Evolutionary conservation across 1,140 invertebrate species (phyloP).

Genomic region (Dinoponera quadriceps): DNA sequence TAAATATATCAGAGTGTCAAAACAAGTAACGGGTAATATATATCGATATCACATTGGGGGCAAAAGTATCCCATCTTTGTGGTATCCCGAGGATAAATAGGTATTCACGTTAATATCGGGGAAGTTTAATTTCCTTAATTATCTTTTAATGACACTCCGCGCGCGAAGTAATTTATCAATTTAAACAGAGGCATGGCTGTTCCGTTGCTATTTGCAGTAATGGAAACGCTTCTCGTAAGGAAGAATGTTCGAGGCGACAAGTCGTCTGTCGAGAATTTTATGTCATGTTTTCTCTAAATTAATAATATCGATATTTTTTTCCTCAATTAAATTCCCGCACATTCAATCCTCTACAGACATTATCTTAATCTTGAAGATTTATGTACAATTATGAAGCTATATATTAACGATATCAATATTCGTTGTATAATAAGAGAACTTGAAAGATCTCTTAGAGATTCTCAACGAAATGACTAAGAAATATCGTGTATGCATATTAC

Average conservation of each 20-base stretch:
- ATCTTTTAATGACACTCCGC: slow-evolving; percentile 57
- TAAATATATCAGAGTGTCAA: background rate
- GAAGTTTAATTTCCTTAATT: slow-evolving; percentile 57
- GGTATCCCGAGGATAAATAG: background rate
- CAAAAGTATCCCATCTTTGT: background rate
- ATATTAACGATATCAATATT: background rate
- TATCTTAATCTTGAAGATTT: background rate
- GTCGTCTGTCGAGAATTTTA: background rate
- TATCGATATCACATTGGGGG: background rate
- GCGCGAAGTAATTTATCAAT: slow-evolving; percentile 52
- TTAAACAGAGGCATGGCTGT: slow-evolving; percentile 13
- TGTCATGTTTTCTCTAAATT: background rate
- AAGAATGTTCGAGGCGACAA: background rate
- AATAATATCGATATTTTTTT: background rate
- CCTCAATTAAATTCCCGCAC: background rate
- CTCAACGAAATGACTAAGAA: background rate
- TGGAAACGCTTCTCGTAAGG: background rate
- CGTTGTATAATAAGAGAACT: background rate
- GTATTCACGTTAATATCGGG: slow-evolving; percentile 3
- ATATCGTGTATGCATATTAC: background rate
- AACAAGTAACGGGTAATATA: background rate
- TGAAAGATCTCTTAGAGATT: background rate
- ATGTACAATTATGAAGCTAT: background rate
- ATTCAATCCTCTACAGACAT: background rate
- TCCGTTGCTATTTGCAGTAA: slow-evolving; percentile 40